Evolutionary conservation across 2,797 vertebrate species (phyloP).

Genomic region (Sebastes trivittatus): DNA sequence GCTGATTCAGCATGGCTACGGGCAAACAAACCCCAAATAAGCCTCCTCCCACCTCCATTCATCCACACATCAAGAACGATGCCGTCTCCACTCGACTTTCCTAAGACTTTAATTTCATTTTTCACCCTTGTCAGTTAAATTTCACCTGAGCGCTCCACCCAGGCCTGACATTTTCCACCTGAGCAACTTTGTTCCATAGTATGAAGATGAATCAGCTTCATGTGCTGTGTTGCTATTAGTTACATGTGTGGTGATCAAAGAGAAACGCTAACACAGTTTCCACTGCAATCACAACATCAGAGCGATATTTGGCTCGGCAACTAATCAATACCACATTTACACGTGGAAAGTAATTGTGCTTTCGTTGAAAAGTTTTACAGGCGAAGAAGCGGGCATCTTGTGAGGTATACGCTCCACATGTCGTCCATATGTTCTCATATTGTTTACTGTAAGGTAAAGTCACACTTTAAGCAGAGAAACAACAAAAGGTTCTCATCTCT

Average conservation of each 20-base stretch:
- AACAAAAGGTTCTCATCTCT: conserved; percentile 37
- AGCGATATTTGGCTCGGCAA: conserved; percentile 26
- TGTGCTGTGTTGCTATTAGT: conserved; percentile 43
- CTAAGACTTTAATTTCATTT: conserved; percentile 22
- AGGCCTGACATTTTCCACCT: conserved; percentile 38
- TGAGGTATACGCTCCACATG: conserved; percentile 48
- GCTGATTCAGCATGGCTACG: conserved; percentile 69
- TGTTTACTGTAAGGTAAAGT: conserved; percentile 48
- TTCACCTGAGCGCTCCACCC: conserved; percentile 28
- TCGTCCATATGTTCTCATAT: conserved; percentile 45
- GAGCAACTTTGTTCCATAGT: conserved; percentile 14
- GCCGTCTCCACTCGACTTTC: conserved; percentile 5
- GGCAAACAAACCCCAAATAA: conserved; percentile 52
- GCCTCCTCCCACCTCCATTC: conserved; percentile 10
- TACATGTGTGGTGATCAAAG: conserved; percentile 59
- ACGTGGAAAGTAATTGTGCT: conserved; percentile 20
- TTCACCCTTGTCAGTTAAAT: conserved; percentile 23
- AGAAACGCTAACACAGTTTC: conserved; percentile 9
- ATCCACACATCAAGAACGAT: conserved; percentile 5
- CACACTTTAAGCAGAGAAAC: conserved; percentile 27
- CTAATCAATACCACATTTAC: conserved; percentile 56
- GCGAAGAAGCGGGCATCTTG: conserved; percentile 32
- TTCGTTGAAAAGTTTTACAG: conserved; percentile 21
- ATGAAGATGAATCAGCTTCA: conserved; percentile 23
- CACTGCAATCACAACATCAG: conserved; percentile 36